Evolutionary conservation across 2,113 vertebrate genomes (phyloP).

Genomic region (Micronycteris hirsuta): DNA sequence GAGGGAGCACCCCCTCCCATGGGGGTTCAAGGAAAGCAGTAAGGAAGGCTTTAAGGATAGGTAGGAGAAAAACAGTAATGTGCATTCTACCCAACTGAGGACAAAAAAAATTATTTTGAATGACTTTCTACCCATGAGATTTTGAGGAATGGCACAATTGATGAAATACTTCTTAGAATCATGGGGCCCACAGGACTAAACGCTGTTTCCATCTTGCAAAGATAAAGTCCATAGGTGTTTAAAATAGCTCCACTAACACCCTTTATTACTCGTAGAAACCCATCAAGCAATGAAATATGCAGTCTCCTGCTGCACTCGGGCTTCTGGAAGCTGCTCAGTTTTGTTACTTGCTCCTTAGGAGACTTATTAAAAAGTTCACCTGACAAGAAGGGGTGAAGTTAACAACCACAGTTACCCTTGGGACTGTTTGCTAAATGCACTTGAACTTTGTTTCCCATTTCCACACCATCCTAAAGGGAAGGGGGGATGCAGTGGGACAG

Average conservation of each 20-base stretch:
- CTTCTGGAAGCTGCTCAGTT: background rate
- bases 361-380: background rate
- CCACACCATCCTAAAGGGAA: background rate
- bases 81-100: background rate
- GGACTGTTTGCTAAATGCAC: background rate
- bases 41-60: background rate
- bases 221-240: background rate
- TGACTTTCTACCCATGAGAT: background rate
- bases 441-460: background rate
- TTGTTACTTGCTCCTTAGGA: background rate
- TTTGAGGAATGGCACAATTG: background rate
- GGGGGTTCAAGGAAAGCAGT: background rate
- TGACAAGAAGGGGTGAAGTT: background rate
- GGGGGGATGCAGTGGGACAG: background rate
- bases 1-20: background rate
- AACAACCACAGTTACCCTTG: background rate
- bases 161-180: background rate
- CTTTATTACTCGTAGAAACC: background rate
- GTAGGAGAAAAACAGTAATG: background rate
- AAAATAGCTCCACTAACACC: background rate
- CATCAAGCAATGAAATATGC: background rate
- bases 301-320: background rate
- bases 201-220: background rate
- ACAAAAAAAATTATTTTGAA: background rate
- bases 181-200: background rate